phyloP scores from a whole-genome alignment of 2,113 vertebrate genomes.

The Taxidea taxus region DNA sequence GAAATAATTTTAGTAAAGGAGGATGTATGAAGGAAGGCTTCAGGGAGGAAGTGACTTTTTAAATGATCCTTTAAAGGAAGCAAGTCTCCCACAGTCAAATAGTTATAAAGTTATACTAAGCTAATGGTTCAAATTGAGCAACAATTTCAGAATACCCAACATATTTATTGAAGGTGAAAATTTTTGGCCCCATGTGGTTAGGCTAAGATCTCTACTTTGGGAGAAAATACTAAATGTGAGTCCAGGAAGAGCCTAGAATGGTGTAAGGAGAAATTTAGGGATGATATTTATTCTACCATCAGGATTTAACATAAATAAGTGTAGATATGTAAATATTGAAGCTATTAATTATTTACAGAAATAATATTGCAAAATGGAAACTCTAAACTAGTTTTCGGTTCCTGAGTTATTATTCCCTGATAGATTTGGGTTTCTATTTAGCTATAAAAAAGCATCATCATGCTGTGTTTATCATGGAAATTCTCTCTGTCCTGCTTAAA shows the following conservation, averaged over 20 bases:
- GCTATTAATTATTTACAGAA: slow-evolving; percentile 2
- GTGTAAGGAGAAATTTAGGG: neutral
- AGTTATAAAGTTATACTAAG: fast-evolving
- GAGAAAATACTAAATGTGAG: neutral
- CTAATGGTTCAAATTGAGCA: neutral
- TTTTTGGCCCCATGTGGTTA: neutral
- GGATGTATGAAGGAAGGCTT: neutral
- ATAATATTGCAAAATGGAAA: neutral
- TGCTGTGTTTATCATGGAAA: neutral
- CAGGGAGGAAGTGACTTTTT: neutral
- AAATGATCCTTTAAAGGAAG: neutral
- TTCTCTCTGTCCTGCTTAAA: neutral
- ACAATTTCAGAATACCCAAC: neutral
- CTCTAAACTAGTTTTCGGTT: neutral
- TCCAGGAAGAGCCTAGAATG: neutral
- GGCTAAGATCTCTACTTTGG: neutral
- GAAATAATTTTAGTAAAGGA: neutral
- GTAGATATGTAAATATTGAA: neutral
- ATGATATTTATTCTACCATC: neutral
- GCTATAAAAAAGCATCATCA: slow-evolving; percentile 10
- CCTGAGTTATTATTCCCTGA: neutral
- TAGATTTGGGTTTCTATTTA: neutral
- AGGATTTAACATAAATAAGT: neutral
- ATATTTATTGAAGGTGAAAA: neutral
- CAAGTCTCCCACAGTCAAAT: neutral